phyloP scores from a whole-genome alignment of 2,113 vertebrate genomes.

The Mus pahari region DNA sequence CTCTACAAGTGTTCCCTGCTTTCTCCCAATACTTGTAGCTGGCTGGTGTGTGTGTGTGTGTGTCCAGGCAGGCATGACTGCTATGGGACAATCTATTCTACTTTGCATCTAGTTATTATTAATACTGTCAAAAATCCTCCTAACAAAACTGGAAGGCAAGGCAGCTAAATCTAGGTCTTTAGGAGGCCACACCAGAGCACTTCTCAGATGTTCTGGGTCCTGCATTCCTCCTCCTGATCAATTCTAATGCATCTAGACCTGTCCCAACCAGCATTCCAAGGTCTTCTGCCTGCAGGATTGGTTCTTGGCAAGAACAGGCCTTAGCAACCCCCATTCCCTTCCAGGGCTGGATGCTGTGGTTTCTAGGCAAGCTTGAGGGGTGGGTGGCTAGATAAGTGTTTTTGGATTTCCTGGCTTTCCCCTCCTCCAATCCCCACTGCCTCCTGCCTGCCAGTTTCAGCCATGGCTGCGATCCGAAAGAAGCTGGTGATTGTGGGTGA shows the following conservation, averaged over 20 bases:
- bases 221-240: not conserved
- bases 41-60: not conserved
- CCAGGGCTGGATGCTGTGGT: not conserved
- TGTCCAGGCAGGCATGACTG: not conserved
- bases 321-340: not conserved
- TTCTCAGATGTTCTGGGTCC: not conserved
- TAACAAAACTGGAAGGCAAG: not conserved
- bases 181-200: not conserved
- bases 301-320: conserved; percentile 6
- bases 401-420: not conserved
- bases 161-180: not conserved
- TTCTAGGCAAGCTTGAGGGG: not conserved
- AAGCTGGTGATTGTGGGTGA: conserved; percentile 99
- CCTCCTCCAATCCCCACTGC: not conserved
- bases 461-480: conserved; percentile 98
- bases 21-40: not conserved
- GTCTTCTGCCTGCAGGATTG: conserved; percentile 6
- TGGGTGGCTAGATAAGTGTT: not conserved
- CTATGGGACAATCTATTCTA: not conserved
- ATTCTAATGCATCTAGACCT: not conserved
- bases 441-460: conserved; percentile 78
- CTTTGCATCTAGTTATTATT: not conserved
- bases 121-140: not conserved
- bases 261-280: not conserved
- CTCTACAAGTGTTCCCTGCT: not conserved